A percentile compares a stretch with the other conserved stretches of the same genome.
Evolutionary conservation across 2,888 invertebrate species (phyloP).

Genomic region (Ceramica pisi): DNA sequence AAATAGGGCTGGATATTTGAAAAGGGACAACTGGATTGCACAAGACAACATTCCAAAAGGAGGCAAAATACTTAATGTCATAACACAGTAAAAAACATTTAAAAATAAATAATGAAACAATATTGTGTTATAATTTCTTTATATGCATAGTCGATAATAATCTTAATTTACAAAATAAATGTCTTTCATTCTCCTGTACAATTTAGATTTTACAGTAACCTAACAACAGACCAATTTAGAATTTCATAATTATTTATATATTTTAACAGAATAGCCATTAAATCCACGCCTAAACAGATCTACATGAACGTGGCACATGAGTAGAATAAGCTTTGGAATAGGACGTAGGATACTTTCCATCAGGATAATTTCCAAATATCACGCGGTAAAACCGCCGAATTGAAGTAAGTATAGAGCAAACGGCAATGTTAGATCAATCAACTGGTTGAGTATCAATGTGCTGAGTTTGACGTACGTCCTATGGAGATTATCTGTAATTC

Average conservation of each 20-base stretch:
- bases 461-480: background rate
- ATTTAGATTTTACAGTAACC: slow-evolving; percentile 24
- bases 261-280: background rate
- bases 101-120: slow-evolving; percentile 37
- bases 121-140: slow-evolving; percentile 11
- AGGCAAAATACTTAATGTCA: slow-evolving; percentile 46
- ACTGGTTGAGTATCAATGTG: background rate
- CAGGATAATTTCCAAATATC: background rate
- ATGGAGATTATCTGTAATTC: background rate
- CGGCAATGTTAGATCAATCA: too few species aligned
- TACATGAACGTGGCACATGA: background rate
- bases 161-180: slow-evolving; percentile 60
- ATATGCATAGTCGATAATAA: slow-evolving; percentile 43
- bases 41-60: slow-evolving; percentile 67
- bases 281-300: background rate
- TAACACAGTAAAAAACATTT: slow-evolving; percentile 27
- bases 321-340: background rate
- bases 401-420: too few species aligned
- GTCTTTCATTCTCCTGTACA: slow-evolving; percentile 60
- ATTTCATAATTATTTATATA: too few species aligned
- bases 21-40: slow-evolving; percentile 41
- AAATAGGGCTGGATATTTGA: slow-evolving; percentile 8
- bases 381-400: too few species aligned
- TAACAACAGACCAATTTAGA: background rate
- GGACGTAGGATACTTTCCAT: background rate